Conservation (phyloP, 2,888 invertebrate species). For the Atrina japonica region DNA sequence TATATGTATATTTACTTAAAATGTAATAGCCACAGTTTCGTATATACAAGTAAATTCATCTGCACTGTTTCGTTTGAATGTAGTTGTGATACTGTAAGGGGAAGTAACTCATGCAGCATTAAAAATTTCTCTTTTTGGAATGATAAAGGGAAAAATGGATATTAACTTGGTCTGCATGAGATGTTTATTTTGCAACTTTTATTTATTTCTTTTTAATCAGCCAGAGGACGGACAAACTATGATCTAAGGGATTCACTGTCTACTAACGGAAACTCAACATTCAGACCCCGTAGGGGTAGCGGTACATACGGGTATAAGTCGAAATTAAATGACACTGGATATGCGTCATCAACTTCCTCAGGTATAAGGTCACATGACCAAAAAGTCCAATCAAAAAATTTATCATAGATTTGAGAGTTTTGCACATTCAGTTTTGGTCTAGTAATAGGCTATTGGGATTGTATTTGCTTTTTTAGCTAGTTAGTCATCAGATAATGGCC, state of each 20-base stretch:
- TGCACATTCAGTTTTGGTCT: too few relatives aligned
- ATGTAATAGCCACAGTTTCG: too few relatives aligned
- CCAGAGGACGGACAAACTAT: slow-evolving; percentile 76
- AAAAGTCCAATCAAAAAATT: neutral
- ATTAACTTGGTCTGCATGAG: too few relatives aligned
- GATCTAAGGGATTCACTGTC: slow-evolving; percentile 77
- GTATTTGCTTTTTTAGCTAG: too few relatives aligned
- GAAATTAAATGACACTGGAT: slow-evolving; percentile 68
- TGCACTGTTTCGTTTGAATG: too few relatives aligned
- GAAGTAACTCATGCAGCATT: too few relatives aligned
- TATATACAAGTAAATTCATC: too few relatives aligned
- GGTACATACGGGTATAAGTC: slow-evolving; percentile 65
- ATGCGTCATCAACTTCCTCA: slow-evolving; percentile 74
- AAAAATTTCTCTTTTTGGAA: neutral
- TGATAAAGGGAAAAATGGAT: neutral
- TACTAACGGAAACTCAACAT: slow-evolving; percentile 53
- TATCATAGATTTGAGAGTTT: neutral
- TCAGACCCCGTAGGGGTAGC: slow-evolving; percentile 61
- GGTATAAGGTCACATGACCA: slow-evolving; percentile 55
- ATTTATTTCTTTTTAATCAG: slow-evolving; percentile 58
- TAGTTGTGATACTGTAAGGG: too few relatives aligned
- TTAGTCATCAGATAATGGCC: too few relatives aligned
- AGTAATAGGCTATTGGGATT: too few relatives aligned
- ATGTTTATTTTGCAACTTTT: too few relatives aligned
- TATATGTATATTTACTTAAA: too few relatives aligned